Conservation (phyloP, 2,888 invertebrate species). For the Syrphus vitripennis region DNA sequence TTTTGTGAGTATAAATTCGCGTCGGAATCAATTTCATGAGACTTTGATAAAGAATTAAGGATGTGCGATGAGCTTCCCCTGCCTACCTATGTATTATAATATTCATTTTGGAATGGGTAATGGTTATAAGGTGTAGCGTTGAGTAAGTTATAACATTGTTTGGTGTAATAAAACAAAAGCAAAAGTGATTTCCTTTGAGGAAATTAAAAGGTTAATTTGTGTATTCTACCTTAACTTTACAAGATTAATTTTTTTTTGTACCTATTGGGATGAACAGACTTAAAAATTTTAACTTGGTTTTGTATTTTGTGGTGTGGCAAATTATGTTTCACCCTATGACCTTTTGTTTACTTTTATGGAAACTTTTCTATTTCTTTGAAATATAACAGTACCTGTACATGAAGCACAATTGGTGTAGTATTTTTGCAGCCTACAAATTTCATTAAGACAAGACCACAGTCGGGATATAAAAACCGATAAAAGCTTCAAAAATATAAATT, state of each 20-base stretch:
- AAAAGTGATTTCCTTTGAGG: slow-evolving; percentile 7
- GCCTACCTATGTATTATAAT: background rate
- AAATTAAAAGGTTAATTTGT: slow-evolving; percentile 33
- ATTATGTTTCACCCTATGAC: no score
- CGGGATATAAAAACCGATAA: no score
- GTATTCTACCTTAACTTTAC: background rate
- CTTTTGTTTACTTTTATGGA: no score
- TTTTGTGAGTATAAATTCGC: slow-evolving; percentile 1
- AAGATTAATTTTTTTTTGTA: background rate
- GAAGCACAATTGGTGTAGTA: no score
- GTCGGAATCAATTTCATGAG: slow-evolving; percentile 4
- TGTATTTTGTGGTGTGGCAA: no score
- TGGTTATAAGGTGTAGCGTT: slow-evolving; percentile 3
- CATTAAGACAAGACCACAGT: no score
- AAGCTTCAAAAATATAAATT: no score
- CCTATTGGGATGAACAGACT: background rate
- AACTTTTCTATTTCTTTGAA: no score
- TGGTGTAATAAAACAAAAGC: slow-evolving; percentile 5
- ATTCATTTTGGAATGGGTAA: background rate
- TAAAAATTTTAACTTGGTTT: background rate
- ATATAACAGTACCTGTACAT: no score
- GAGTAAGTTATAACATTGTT: slow-evolving; percentile 28
- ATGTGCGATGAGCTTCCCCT: background rate
- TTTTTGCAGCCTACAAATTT: no score
- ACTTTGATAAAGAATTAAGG: background rate